Percentiles rank a stretch among this genome's conserved stretches.
Conservation (phyloP, 2,113 vertebrate species). For the Speoplatyrhinus poulsoni region DNA sequence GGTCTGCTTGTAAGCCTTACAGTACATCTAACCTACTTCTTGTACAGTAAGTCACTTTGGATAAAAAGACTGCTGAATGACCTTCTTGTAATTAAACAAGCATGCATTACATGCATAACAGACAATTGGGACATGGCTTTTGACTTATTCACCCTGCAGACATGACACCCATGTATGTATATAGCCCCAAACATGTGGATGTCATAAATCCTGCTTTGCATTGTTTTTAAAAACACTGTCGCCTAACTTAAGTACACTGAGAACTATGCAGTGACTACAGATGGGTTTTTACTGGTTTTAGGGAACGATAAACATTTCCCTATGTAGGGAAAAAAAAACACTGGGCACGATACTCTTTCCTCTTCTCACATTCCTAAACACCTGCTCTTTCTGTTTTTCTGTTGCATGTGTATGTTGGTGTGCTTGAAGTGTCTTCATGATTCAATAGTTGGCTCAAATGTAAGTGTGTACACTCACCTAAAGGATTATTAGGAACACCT, state of each 20-base stretch:
- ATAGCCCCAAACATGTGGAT: conserved; percentile 29
- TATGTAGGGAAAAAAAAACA: neutral
- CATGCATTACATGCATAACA: too few species aligned
- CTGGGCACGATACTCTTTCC: conserved; percentile 1
- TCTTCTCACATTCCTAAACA: neutral
- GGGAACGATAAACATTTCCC: conserved; percentile 40
- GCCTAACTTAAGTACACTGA: conserved; percentile 33
- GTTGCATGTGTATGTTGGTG: conserved; percentile 5
- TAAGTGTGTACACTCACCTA: too few species aligned
- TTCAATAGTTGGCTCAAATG: too few species aligned
- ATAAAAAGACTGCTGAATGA: too few species aligned
- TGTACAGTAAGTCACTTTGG: too few species aligned
- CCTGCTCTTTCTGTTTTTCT: conserved; percentile 10
- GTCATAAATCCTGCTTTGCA: conserved; percentile 43
- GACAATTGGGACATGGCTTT: too few species aligned
- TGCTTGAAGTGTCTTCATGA: too few species aligned
- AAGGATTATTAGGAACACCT: too few species aligned
- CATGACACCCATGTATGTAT: neutral
- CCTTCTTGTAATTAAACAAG: too few species aligned
- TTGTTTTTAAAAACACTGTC: conserved; percentile 33
- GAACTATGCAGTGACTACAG: conserved; percentile 47
- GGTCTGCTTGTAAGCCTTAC: too few species aligned
- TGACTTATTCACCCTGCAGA: neutral
- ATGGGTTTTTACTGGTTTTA: conserved; percentile 35
- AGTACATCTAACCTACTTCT: too few species aligned